Evolutionary conservation across 1,140 invertebrate species (phyloP), one percentile per base, ranked within the genome.

Genomic region (Apis dorsata): DNA sequence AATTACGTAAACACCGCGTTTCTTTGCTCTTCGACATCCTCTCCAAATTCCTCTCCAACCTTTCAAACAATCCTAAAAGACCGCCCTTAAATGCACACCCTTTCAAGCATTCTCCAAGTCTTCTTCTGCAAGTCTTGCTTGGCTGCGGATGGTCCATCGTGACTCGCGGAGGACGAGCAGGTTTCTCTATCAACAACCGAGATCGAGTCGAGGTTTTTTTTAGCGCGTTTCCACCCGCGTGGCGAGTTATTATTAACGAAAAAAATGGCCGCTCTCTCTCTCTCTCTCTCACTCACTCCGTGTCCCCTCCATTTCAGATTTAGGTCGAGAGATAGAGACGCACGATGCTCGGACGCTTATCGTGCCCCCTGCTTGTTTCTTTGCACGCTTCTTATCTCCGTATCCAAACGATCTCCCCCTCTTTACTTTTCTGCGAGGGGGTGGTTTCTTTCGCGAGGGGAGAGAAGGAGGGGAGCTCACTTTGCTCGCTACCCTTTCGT

Each of bases 251-350:
- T 70, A 60, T 59, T 60, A 69, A 49, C 53, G 49, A 74, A 81
- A 75, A 62, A 66, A 66, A 81, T 59, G 72, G 51, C 51, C 70
- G 57, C 17, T 28, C 28, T 19, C 34, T 44, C 34, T 44, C 5
- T 44, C 34, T 44, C 34, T 44, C 34, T 44, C 5, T 44, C 34
- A 8, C 3, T 2, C 2, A 3, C 34, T 34, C 28, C 28, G 59
- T 44, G 59, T 49, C 49, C 44, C 12, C 79, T 71, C 78, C 71
- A 87, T 85, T 88, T 87, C 66, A 88, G 86, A 88, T 88, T 87
- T 88, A 55, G 85, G 85, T 79, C 83, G 57, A 78, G 86, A 88
- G 87, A 44, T 44, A 44, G 34, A 87, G 72, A 88, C 72, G 55
- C 77, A 69, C 51, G 53, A 79, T 78, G 66, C 73, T 77, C 77